A percentile compares a stretch with the other conserved stretches of the same genome.
Conservation (phyloP, 2,888 invertebrate species). For the Coelinius sp. region DNA sequence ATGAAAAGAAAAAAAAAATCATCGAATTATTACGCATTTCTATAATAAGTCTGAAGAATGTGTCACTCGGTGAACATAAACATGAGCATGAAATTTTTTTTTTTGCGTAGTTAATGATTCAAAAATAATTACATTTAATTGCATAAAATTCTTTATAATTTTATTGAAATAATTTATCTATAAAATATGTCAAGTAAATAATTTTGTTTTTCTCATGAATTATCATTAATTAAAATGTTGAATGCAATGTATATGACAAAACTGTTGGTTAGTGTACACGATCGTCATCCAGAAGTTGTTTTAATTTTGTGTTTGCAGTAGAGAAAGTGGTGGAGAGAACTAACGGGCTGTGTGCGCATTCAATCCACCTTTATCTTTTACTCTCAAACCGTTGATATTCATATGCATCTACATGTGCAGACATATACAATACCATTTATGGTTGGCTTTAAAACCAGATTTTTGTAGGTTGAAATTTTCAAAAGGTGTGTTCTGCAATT, state of each 20-base stretch:
- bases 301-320: conserved; percentile 41
- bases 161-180: no score
- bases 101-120: background rate
- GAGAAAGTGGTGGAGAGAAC: conserved; percentile 46
- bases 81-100: conserved; percentile 12
- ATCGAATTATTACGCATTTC: background rate
- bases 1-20: background rate
- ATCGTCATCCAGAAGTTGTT: background rate
- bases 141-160: no score
- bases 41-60: background rate
- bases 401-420: background rate
- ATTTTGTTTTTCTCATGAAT: no score
- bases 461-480: background rate
- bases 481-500: background rate
- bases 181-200: no score
- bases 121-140: no score
- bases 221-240: background rate
- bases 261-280: background rate
- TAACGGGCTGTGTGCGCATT: conserved; percentile 17
- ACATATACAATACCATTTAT: conserved; percentile 1
- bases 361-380: conserved; percentile 8
- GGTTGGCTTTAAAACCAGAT: background rate
- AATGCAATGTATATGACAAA: background rate
- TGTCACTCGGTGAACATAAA: background rate
- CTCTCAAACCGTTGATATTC: conserved; percentile 11